Evolutionary conservation across 2,888 invertebrate species (phyloP).

Genomic region (Sminthurinus aureus): DNA sequence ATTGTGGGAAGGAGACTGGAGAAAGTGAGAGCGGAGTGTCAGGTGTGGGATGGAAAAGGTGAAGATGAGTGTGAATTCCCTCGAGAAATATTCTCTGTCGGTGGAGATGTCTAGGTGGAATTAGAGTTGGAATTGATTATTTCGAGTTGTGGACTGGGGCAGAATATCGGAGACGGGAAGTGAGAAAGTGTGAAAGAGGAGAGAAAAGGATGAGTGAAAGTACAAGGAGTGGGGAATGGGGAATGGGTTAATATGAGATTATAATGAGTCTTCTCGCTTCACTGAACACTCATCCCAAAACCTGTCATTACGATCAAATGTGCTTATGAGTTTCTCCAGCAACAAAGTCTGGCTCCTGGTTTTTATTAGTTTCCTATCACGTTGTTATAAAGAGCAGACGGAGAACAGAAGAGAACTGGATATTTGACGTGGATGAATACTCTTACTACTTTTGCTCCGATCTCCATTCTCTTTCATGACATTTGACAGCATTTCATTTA

Average conservation of each 20-base stretch:
- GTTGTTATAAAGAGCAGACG: neutral
- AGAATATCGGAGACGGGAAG: neutral
- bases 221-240: too few relatives aligned
- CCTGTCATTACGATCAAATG: neutral
- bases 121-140: too few relatives aligned
- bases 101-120: too few relatives aligned
- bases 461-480: neutral
- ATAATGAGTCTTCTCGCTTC: conserved; percentile 30
- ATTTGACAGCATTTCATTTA: neutral
- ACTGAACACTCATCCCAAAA: conserved; percentile 9
- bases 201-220: too few relatives aligned
- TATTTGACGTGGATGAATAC: neutral
- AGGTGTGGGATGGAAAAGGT: too few relatives aligned
- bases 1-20: too few relatives aligned
- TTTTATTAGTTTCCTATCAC: neutral
- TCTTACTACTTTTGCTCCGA: neutral
- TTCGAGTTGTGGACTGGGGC: neutral
- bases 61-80: too few relatives aligned
- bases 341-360: neutral
- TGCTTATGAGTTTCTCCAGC: neutral
- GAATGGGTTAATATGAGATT: neutral
- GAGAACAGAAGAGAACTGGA: neutral
- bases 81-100: too few relatives aligned
- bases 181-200: neutral
- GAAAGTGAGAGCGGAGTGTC: too few relatives aligned